Percentiles rank a stretch among this genome's conserved stretches.
phyloP scores from a whole-genome alignment of 2,113 vertebrate species.

The Cebidichthys violaceus region DNA sequence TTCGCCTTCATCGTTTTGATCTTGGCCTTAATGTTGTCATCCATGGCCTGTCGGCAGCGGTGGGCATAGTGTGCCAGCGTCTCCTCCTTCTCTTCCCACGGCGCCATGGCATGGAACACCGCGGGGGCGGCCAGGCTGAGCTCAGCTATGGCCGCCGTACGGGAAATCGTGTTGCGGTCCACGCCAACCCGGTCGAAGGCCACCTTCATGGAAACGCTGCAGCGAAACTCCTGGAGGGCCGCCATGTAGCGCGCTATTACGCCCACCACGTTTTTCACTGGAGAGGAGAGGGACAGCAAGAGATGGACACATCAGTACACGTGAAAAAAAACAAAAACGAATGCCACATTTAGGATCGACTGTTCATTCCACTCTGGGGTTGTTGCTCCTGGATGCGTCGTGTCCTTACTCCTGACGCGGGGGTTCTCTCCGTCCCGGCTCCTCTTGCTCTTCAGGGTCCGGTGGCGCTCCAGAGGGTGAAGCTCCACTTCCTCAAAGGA shows the following conservation, averaged over 20 bases:
- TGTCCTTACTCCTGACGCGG: conserved; percentile 72
- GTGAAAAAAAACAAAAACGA: not conserved
- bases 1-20: conserved; percentile 78
- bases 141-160: conserved; percentile 76
- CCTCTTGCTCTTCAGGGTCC: conserved; percentile 69
- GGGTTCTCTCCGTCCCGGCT: conserved; percentile 75
- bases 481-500: conserved; percentile 76
- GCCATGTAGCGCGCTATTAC: conserved; percentile 78
- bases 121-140: conserved; percentile 76
- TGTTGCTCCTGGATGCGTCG: not conserved
- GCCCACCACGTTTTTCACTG: conserved; percentile 79
- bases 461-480: conserved; percentile 61
- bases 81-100: conserved; percentile 80
- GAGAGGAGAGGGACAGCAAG: not conserved
- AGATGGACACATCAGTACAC: not conserved
- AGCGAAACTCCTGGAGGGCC: conserved; percentile 73
- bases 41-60: conserved; percentile 78
- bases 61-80: conserved; percentile 75
- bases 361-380: not conserved
- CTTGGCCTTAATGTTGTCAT: conserved; percentile 76
- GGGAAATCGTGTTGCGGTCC: conserved; percentile 78
- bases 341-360: not conserved
- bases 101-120: conserved; percentile 71
- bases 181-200: conserved; percentile 77
- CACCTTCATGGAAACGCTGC: conserved; percentile 78